phyloP scores from a whole-genome alignment of 2,113 vertebrate genomes.

The Eulemur rufifrons region DNA sequence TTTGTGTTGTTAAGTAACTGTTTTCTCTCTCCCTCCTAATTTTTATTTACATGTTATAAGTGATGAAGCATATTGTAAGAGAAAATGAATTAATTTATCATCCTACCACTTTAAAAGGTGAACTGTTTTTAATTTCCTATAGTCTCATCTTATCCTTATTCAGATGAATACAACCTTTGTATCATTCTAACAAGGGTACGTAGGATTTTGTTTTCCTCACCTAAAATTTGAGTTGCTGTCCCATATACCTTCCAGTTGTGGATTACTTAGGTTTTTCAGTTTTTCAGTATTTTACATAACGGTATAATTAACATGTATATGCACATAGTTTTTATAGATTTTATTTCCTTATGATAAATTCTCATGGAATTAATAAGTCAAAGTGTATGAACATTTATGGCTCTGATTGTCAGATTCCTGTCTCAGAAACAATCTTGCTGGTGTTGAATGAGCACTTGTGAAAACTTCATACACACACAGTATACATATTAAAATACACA shows the following conservation, averaged over 20 bases:
- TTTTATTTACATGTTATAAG: not conserved
- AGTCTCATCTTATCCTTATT: conserved; percentile 8
- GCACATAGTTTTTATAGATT: not conserved
- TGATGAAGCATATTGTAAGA: not conserved
- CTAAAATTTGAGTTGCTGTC: conserved; percentile 29
- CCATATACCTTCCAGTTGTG: not conserved
- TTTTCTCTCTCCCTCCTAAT: not conserved
- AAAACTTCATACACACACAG: not conserved
- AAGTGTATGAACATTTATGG: not conserved
- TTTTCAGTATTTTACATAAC: conserved; percentile 9
- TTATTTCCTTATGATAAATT: conserved; percentile 37
- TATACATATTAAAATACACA: not conserved
- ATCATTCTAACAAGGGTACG: not conserved
- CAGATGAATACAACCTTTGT: not conserved
- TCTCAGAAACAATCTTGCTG: not conserved
- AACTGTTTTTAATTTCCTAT: conserved; percentile 4
- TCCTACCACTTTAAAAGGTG: conserved; percentile 5
- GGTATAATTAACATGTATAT: conserved; percentile 23
- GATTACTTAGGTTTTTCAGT: not conserved
- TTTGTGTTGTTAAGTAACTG: not conserved
- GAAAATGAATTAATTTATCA: not conserved
- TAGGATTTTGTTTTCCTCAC: conserved; percentile 36
- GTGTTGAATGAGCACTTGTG: not conserved
- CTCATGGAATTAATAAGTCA: not conserved
- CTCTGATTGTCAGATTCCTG: not conserved